Percentiles rank a stretch among this genome's conserved stretches.
phyloP scores from a whole-genome alignment of 2,113 vertebrate genomes.

The Sylvilagus bachmani region DNA sequence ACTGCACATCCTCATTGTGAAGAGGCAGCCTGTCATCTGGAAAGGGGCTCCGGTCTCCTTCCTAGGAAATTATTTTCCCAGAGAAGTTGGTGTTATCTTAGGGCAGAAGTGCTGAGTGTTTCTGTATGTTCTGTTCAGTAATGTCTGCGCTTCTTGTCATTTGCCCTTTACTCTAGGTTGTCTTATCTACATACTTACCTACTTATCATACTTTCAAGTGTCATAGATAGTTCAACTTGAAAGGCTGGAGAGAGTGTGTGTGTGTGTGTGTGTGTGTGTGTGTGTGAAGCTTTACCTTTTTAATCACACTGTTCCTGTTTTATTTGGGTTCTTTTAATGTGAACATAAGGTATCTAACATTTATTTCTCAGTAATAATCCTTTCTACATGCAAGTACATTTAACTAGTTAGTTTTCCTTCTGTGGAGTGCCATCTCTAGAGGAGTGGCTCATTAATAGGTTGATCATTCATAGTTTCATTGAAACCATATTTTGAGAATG shows the following conservation, averaged over 20 bases:
- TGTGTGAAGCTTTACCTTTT: not conserved
- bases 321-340: constrained; percentile 15
- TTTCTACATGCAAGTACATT: not conserved
- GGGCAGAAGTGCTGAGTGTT: not conserved
- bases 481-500: constrained; percentile 43
- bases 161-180: not conserved
- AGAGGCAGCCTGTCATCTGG: constrained; percentile 1
- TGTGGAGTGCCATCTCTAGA: not conserved
- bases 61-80: not conserved
- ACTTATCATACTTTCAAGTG: not conserved
- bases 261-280: not conserved
- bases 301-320: constrained; percentile 5
- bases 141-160: not conserved
- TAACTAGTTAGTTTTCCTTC: not conserved
- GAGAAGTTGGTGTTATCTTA: not conserved
- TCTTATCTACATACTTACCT: not conserved
- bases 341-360: not conserved
- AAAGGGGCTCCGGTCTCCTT: not conserved
- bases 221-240: not conserved
- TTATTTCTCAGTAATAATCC: not conserved
- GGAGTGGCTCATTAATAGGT: not conserved
- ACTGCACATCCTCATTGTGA: not conserved
- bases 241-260: not conserved
- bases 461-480: constrained; percentile 3
- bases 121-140: not conserved